A percentile compares a stretch with the other conserved stretches of the same genome.
phyloP scores from a whole-genome alignment of 2,888 invertebrate genomes.

The Lasiommata megera region DNA sequence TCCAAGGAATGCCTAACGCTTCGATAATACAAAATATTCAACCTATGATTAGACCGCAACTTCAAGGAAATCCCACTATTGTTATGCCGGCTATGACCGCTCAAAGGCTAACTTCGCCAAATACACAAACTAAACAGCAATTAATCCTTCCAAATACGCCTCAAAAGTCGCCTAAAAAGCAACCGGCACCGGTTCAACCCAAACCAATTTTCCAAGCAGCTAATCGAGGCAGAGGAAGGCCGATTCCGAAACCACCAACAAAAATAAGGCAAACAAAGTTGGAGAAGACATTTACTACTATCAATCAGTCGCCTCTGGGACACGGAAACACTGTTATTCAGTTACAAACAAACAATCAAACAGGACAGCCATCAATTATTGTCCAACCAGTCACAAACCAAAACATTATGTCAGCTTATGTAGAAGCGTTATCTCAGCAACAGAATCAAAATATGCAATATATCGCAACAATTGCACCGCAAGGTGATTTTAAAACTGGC shows the following conservation, averaged over 20 bases:
- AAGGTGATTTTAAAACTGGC: conserved; percentile 79
- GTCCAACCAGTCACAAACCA: conserved; percentile 84
- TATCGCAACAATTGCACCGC: conserved; percentile 85
- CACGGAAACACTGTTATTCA: conserved; percentile 79
- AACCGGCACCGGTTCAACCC: conserved; percentile 69
- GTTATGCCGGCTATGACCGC: conserved; percentile 72
- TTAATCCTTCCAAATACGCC: conserved; percentile 63
- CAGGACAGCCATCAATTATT: conserved; percentile 84
- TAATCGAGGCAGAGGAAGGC: conserved; percentile 66
- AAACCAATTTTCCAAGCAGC: conserved; percentile 75
- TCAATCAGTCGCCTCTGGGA: conserved; percentile 70
- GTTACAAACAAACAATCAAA: conserved; percentile 78
- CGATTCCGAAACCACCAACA: conserved; percentile 71
- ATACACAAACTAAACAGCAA: conserved; percentile 69
- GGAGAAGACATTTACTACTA: conserved; percentile 72
- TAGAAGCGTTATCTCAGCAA: conserved; percentile 86
- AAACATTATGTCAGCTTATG: conserved; percentile 83
- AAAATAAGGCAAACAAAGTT: conserved; percentile 74
- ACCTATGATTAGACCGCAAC: conserved; percentile 73
- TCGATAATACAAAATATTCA: conserved; percentile 76
- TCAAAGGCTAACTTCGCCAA: conserved; percentile 70
- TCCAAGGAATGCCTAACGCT: conserved; percentile 71
- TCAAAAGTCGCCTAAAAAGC: conserved; percentile 76
- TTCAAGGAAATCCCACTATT: conserved; percentile 74
- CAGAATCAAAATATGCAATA: conserved; percentile 88